These are phyloP conservation scores for Dioctria rufipes DNA, from an alignment of 2,888 invertebrate species.

Conservation along the genomic window DNA sequence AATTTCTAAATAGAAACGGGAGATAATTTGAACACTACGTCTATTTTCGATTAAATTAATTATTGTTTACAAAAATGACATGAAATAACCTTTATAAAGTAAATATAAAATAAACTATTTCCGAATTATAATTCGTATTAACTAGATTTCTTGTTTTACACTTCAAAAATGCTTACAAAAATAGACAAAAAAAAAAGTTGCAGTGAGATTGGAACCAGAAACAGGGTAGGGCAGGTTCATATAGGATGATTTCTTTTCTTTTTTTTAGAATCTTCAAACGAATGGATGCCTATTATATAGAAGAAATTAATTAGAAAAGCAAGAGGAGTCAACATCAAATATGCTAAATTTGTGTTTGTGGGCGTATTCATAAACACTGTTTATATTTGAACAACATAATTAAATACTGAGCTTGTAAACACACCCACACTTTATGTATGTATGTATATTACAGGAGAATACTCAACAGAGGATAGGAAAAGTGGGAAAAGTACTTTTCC, in stretches of 20 bases:
- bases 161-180: background rate
- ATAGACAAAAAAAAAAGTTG: background rate
- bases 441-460: conserved; percentile 45
- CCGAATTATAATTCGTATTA: background rate
- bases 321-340: too few species aligned
- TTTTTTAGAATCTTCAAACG: background rate
- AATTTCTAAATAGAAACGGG: background rate
- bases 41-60: conserved; percentile 29
- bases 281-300: conserved; percentile 1
- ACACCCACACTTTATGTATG: background rate
- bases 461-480: conserved; percentile 29
- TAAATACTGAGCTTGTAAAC: background rate
- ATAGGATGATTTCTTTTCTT: background rate
- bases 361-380: too few species aligned
- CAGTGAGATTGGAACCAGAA: background rate
- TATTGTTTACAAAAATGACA: conserved; percentile 15
- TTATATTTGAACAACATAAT: background rate
- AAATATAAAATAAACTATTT: conserved; percentile 15
- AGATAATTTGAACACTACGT: background rate
- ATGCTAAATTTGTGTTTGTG: too few species aligned
- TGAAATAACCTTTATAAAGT: background rate
- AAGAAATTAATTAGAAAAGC: background rate
- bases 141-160: background rate
- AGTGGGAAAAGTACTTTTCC: background rate
- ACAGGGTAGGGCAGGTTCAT: background rate